A percentile compares a stretch with the other conserved stretches of the same genome.
phyloP scores from a whole-genome alignment of 2,888 invertebrate species.

The Protonemura montana region DNA sequence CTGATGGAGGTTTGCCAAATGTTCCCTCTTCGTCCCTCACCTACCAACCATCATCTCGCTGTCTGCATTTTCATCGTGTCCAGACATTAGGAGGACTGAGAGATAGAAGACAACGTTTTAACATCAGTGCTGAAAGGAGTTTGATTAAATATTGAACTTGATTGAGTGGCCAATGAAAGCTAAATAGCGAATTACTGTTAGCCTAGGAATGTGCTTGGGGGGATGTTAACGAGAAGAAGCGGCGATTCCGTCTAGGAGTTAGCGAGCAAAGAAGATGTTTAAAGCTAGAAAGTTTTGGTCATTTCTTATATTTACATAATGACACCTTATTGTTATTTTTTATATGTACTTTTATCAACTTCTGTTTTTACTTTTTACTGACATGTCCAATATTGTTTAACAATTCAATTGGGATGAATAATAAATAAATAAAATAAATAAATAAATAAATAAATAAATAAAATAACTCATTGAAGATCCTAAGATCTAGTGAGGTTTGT shows the following conservation, averaged over 20 bases:
- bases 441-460: too few species aligned
- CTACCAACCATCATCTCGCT: not conserved
- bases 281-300: not conserved
- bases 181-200: not conserved
- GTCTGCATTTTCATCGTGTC: not conserved
- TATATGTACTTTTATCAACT: too few species aligned
- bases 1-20: not conserved
- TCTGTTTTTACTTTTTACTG: too few species aligned
- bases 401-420: too few species aligned
- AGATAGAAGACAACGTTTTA: not conserved
- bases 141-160: constrained; percentile 5
- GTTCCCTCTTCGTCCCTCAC: not conserved
- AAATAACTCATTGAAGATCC: not conserved
- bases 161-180: not conserved
- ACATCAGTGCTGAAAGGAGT: not conserved
- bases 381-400: too few species aligned
- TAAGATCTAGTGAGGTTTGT: not conserved
- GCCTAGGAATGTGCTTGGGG: not conserved
- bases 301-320: not conserved
- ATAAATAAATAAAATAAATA: too few species aligned
- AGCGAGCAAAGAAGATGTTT: not conserved
- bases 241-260: not conserved
- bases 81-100: not conserved
- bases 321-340: too few species aligned
- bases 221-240: not conserved